Percentiles rank a stretch among this genome's conserved stretches.
These are phyloP conservation scores for Bucco capensis DNA, from an alignment of 2,113 vertebrate genomes.

Conservation along the genomic window DNA sequence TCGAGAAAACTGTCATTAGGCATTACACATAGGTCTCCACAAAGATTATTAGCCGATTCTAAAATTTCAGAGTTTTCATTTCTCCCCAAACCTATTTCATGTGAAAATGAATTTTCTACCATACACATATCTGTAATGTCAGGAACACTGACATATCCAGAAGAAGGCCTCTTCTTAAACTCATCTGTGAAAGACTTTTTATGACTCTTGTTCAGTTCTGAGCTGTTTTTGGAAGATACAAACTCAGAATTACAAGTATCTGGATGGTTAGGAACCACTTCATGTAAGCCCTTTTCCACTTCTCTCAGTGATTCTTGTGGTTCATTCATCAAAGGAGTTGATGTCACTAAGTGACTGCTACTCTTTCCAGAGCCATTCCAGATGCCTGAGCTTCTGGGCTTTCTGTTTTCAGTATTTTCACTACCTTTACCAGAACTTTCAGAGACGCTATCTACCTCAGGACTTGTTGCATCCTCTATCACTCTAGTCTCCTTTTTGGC, in stretches of 20 bases:
- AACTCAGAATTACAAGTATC: not conserved
- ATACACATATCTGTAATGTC: not conserved
- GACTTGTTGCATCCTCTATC: not conserved
- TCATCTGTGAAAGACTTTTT: not conserved
- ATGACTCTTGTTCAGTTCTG: not conserved
- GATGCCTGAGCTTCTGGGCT: not conserved
- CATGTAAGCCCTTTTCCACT: not conserved
- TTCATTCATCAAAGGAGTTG: conserved; percentile 2
- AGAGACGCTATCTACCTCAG: not conserved
- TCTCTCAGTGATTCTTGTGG: not conserved
- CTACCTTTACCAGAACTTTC: conserved; percentile 1
- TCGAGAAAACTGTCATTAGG: conserved; percentile 58
- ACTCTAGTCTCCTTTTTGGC: not conserved
- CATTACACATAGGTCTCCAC: not conserved
- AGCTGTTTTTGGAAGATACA: not conserved
- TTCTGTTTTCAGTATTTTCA: not conserved
- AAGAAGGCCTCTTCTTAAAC: not conserved
- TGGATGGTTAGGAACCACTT: not conserved
- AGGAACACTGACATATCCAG: not conserved
- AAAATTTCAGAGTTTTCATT: conserved; percentile 18
- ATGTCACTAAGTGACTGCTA: not conserved
- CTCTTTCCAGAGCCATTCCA: not conserved
- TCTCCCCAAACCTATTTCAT: conserved; percentile 18
- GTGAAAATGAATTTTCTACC: not conserved
- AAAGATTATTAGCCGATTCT: not conserved